Conservation (phyloP, 2,797 vertebrate species). For the Oreonectes daqikongensis region DNA sequence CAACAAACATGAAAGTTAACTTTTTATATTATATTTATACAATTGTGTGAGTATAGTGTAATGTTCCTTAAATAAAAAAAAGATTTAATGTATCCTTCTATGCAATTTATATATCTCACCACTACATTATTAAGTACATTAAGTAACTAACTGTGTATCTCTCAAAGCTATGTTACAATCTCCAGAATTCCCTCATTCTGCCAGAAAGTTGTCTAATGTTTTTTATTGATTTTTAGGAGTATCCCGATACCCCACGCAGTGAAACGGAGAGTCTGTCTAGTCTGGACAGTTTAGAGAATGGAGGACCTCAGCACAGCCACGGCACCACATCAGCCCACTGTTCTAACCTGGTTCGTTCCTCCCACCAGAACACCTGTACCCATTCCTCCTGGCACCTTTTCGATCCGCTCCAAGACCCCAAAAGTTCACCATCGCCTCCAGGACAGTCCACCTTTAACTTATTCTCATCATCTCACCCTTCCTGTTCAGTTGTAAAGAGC, state of each 20-base stretch:
- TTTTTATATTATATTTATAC: too few relatives aligned
- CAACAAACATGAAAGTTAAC: too few relatives aligned
- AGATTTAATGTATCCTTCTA: too few relatives aligned
- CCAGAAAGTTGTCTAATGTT: neutral
- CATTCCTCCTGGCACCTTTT: constrained; percentile 60
- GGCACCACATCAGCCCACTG: constrained; percentile 57
- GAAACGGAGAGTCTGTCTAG: constrained; percentile 84
- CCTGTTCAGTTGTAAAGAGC: constrained; percentile 64
- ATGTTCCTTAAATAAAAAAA: neutral
- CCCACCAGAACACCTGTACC: constrained; percentile 59
- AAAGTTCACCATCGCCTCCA: constrained; percentile 60
- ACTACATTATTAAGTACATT: too few relatives aligned
- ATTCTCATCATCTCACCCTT: constrained; percentile 58
- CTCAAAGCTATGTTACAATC: neutral
- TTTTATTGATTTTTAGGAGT: constrained; percentile 75
- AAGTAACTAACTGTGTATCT: neutral
- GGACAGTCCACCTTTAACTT: constrained; percentile 56
- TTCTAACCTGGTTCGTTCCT: constrained; percentile 47
- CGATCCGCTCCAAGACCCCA: constrained; percentile 58
- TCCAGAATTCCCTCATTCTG: neutral
- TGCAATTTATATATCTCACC: too few relatives aligned
- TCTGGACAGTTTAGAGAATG: constrained; percentile 88
- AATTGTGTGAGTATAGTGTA: too few relatives aligned
- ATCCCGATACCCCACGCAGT: constrained; percentile 72
- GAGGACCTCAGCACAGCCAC: constrained; percentile 69